A percentile compares a stretch with the other conserved stretches of the same genome.
phyloP scores from a whole-genome alignment of 23 tunicate genomes.

The Styela plicata region DNA sequence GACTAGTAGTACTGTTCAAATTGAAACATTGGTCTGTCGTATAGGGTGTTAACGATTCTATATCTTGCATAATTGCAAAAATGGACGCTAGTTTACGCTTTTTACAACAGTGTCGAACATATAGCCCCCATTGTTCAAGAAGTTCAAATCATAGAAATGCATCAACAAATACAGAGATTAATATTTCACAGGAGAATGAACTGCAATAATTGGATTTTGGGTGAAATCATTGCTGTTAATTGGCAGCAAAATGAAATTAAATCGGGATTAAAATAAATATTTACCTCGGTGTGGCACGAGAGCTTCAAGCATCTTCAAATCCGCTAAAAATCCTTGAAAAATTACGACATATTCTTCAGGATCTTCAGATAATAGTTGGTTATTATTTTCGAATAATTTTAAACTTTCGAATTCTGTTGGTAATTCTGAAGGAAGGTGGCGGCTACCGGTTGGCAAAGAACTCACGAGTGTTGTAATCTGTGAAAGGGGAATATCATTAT shows the following conservation, averaged over 20 bases:
- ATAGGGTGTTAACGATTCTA: too few relatives aligned
- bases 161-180: not conserved
- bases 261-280: not conserved
- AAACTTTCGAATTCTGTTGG: not conserved
- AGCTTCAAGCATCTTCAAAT: not conserved
- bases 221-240: not conserved
- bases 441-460: not conserved
- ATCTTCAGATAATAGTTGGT: not conserved
- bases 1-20: too few relatives aligned
- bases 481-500: too few relatives aligned
- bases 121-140: too few relatives aligned
- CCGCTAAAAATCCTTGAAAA: conserved; percentile 3
- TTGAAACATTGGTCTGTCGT: too few relatives aligned
- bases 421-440: not conserved
- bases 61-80: too few relatives aligned
- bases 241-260: too few relatives aligned
- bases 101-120: too few relatives aligned
- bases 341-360: conserved; percentile 13
- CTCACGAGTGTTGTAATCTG: not conserved
- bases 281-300: not conserved
- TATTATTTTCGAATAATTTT: not conserved
- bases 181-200: not conserved
- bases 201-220: not conserved
- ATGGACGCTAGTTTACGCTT: too few relatives aligned
- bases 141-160: not conserved